Base-by-base conservation (phyloP, 1,140 invertebrate species). In the Pseudomyrmex concolor region DNA sequence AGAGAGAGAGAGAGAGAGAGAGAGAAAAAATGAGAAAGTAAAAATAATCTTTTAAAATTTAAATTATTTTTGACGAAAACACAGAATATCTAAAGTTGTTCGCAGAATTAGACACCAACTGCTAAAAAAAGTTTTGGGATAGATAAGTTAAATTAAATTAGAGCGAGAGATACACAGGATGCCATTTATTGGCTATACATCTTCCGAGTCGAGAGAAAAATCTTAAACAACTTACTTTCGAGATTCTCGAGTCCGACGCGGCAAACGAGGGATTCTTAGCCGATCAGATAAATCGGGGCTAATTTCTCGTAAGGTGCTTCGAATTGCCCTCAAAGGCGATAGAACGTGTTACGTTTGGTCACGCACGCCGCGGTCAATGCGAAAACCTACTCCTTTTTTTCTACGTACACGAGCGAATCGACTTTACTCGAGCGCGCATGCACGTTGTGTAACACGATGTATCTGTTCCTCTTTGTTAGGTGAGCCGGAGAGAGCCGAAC, bases 231-330 rank as follows among this genome's bases (percentile, higher is more conserved):
- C 55, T 83, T 68, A 67, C 55, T 83, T 68, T 10, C 4, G 63
- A 83, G 63, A 66, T 51, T 67, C 34, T 34, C 74, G n/a, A 81
- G 67, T 60, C 62, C 25, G 34, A 34, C 19, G 59, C 17, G 15
- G 64, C 0, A 22, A 60, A 63, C 68, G 43, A 57, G 71, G 43
- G 66, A 80, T 59, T 80, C 54, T 80, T 59, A 70, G 55, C 19
- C 72, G 66, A 84, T 62, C 72, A 57, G 73, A 77, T 77, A 81
- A 87, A 87, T 88, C 74, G 64, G 54, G 54, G 63, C 83, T 88
- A 88, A 88, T 88, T 88, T 72, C 57, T 50, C 72, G 67, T 55
- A 74, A 51, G 62, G 59, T 48, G 59, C 43, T 50, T 70, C 76
- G 83, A 77, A 84, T 83, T 77, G 82, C 60, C 50, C 68, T 64